phyloP scores from a whole-genome alignment of 2,888 invertebrate species.

The Pandemis heparana region DNA sequence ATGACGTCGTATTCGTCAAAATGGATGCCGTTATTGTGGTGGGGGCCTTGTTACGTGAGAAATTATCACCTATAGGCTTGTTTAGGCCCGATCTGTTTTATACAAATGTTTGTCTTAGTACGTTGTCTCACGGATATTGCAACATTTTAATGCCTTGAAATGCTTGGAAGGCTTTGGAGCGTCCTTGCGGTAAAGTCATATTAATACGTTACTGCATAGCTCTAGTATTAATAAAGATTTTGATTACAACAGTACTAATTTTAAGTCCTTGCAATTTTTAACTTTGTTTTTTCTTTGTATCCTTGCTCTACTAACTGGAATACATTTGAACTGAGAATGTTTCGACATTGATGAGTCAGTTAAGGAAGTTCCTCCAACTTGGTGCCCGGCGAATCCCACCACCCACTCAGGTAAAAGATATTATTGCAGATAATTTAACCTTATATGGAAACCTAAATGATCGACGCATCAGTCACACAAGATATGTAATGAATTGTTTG shows the following conservation, averaged over 20 bases:
- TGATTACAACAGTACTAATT: too few relatives aligned
- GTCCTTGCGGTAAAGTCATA: slow-evolving; percentile 8
- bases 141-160: slow-evolving; percentile 31
- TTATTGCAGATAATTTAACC: slow-evolving; percentile 24
- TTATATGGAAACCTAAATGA: slow-evolving; percentile 24
- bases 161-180: slow-evolving; percentile 14
- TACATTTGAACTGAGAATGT: slow-evolving; percentile 4
- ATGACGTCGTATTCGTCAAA: slow-evolving; percentile 55
- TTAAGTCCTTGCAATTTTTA: too few relatives aligned
- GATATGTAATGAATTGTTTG: background rate
- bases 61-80: slow-evolving; percentile 29
- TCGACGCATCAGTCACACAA: slow-evolving; percentile 9
- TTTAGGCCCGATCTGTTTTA: slow-evolving; percentile 22
- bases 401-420: slow-evolving; percentile 18
- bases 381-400: slow-evolving; percentile 12
- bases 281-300: background rate
- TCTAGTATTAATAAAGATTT: background rate
- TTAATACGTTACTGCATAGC: background rate
- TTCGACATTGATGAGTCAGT: slow-evolving; percentile 36
- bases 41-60: slow-evolving; percentile 41
- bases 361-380: slow-evolving; percentile 23
- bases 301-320: slow-evolving; percentile 6
- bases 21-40: slow-evolving; percentile 41
- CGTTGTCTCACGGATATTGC: slow-evolving; percentile 31
- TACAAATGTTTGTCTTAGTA: slow-evolving; percentile 24